Evolutionary conservation across 2,797 vertebrate genomes (phyloP).

Genomic region (Halcyon badia): DNA sequence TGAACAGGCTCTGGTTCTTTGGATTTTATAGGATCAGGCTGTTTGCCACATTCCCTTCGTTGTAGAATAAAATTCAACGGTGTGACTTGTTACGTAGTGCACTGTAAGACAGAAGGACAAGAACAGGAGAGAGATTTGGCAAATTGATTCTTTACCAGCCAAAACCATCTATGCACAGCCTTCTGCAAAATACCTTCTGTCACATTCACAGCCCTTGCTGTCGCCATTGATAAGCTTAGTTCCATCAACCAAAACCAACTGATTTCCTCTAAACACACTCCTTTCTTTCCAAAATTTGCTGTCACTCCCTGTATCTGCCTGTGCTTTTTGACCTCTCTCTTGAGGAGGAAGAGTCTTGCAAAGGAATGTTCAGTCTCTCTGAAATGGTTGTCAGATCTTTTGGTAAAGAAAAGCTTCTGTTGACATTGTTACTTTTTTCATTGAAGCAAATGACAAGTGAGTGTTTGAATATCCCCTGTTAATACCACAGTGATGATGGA

Average conservation of each 20-base stretch:
- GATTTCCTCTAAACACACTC: not conserved
- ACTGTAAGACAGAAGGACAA: rapidly evolving
- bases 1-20: not conserved
- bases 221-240: not conserved
- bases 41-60: not conserved
- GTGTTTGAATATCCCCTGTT: not conserved
- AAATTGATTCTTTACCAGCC: not conserved
- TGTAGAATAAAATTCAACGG: not conserved
- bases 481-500: not conserved
- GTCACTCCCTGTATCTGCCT: not conserved
- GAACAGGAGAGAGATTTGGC: not conserved
- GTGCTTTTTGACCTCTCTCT: not conserved
- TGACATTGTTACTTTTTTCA: not conserved
- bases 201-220: not conserved
- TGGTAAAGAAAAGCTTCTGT: not conserved
- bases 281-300: not conserved
- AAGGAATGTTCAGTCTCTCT: not conserved
- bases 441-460: not conserved
- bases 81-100: not conserved
- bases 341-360: not conserved
- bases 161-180: not conserved
- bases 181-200: not conserved
- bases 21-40: not conserved
- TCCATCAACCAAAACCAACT: not conserved
- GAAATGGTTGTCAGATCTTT: not conserved